Evolutionary conservation across 2,797 vertebrate species (phyloP), one percentile per base, ranked within the genome.

Genomic region (Discoglossus pictus): DNA sequence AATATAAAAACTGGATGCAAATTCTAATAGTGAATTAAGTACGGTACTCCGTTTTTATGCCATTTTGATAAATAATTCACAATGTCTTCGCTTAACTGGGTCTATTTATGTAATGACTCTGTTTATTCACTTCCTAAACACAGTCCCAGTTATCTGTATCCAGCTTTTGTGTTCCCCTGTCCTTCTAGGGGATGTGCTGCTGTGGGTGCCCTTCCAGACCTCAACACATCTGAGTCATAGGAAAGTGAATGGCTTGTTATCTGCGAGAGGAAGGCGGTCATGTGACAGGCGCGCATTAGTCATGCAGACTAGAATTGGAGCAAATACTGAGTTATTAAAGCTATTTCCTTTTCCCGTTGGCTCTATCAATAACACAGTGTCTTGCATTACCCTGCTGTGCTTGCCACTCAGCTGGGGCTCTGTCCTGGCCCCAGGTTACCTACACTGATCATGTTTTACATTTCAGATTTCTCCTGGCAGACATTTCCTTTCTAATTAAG

Each of bases 291-390:
- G 34, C 23, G n/a, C 24, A 50, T 63, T 62, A 56, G 59, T 69
- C 67, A 62, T 55, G 34, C 24, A 55, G 39, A 31, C 15, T 31
- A 60, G 65, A 42, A 54, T 40, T 51, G 55, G 24, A 54, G 66
- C 21, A 69, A 54, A 48, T 50, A 43, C 36, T 31, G 46, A 42
- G 38, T 61, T 62, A 69, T 69, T 54, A 62, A 42, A 38, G 12
- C 35, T 24, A 55, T 69, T 69, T 69, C 58, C 66, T 61, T 69
- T 69, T 61, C 59, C 58, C 55, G 50, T 69, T 69, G 59, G 40
- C 59, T 62, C 59, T 8, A 46, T 62, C 42, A 67, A 60, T 67
- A 52, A 47, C 21, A 18, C 13, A 47, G 42, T 53, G 38, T 43
- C 23, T 36, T n/a, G 8, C 11, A 21, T 36, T 51, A 35, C 31